phyloP scores from a whole-genome alignment of 2,797 vertebrate genomes.

The Hyperoplus immaculatus region DNA sequence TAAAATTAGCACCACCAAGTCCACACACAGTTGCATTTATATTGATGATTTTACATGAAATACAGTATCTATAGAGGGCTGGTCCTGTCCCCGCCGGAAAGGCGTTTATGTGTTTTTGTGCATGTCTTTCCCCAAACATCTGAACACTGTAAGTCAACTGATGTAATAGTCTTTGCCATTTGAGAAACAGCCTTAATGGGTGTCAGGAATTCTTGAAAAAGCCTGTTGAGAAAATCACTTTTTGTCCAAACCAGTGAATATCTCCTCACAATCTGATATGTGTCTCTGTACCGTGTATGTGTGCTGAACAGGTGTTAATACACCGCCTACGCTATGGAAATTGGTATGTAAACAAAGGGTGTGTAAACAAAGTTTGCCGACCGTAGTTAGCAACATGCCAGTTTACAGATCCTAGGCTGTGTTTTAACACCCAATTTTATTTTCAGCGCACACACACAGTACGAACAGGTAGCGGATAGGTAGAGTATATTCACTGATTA shows the following conservation, averaged over 20 bases:
- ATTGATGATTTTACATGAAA: neutral
- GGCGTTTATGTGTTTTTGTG: neutral
- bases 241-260: neutral
- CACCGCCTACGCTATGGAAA: too few relatives aligned
- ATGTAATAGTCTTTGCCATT: neutral
- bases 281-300: neutral
- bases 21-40: neutral
- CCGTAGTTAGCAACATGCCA: too few relatives aligned
- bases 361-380: too few relatives aligned
- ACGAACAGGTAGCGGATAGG: too few relatives aligned
- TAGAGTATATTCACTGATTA: too few relatives aligned
- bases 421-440: too few relatives aligned
- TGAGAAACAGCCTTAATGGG: neutral
- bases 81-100: neutral
- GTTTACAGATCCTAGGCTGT: too few relatives aligned
- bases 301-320: too few relatives aligned
- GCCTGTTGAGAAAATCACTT: too few relatives aligned
- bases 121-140: neutral
- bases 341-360: too few relatives aligned
- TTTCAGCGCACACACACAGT: too few relatives aligned
- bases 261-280: neutral
- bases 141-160: neutral
- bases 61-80: neutral
- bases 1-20: neutral
- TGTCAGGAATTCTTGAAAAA: too few relatives aligned